Evolutionary conservation across 2,113 vertebrate species (phyloP).

Genomic region (Apodemus speciosus): DNA sequence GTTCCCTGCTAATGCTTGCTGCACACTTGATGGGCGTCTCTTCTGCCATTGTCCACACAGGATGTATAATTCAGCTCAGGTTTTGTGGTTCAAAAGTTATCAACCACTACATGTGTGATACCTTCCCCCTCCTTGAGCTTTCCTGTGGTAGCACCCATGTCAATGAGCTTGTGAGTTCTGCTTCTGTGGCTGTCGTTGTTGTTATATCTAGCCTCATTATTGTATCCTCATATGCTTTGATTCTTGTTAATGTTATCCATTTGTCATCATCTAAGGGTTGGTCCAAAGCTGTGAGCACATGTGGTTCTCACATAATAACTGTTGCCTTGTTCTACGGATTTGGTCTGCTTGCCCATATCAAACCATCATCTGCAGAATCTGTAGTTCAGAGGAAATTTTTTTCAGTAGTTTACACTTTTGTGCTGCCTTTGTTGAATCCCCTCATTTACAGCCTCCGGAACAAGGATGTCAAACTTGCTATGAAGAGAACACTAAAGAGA

Average conservation of each 20-base stretch:
- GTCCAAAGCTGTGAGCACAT: slow-evolving; percentile 69
- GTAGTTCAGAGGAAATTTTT: slow-evolving; percentile 18
- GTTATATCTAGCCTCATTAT: slow-evolving; percentile 52
- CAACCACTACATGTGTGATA: slow-evolving; percentile 77
- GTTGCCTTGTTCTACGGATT: slow-evolving; percentile 57
- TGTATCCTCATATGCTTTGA: slow-evolving; percentile 65
- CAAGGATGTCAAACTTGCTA: slow-evolving; percentile 57
- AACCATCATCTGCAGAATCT: background rate
- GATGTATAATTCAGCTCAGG: background rate
- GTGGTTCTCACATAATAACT: slow-evolving; percentile 56
- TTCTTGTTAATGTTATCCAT: slow-evolving; percentile 66
- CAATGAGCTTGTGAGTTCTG: slow-evolving; percentile 43
- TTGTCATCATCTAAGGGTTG: slow-evolving; percentile 27
- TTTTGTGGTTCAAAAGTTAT: slow-evolving; percentile 24
- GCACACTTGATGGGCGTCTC: slow-evolving; percentile 25
- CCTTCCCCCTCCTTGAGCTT: slow-evolving; percentile 73
- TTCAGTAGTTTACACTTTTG: slow-evolving; percentile 47
- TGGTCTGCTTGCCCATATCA: slow-evolving; percentile 34
- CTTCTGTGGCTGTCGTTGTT: slow-evolving; percentile 31
- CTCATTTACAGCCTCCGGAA: slow-evolving; percentile 71
- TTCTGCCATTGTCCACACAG: background rate
- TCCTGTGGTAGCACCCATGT: slow-evolving; percentile 46
- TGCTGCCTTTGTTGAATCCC: slow-evolving; percentile 64
- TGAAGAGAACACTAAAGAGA: slow-evolving; percentile 44
- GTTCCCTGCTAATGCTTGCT: slow-evolving; percentile 27